Base-by-base conservation (phyloP, 2,113 vertebrate genomes). In the Engystomops pustulosus region DNA sequence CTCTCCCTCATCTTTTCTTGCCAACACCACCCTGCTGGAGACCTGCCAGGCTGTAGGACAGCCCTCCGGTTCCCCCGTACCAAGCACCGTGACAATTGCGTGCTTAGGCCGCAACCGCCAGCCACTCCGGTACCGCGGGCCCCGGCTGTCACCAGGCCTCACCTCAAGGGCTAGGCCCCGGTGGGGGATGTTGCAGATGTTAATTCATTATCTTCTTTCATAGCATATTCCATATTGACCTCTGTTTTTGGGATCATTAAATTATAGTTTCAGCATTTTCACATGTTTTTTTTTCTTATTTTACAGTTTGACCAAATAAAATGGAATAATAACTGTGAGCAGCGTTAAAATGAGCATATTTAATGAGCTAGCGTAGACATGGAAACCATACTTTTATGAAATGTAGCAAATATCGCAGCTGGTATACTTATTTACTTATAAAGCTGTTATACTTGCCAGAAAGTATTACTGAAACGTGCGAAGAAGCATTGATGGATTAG, bases 291-390 rank as follows among this genome's bases (percentile, higher is more conserved):
- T 34, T 70, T 27, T 47, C 36, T 36, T 18, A 36, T 76, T 34
- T 53, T 53, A 55, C 20, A 36, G 38, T n/a, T 30, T 76, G 9
- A 55, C 47, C 3, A 51, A 75, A 14, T 55, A 53, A 55, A 51
- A 53, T 1, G 12, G 32, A 55, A 18, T 32, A 76, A 32, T 34
- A 51, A 34, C 27, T 53, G 70, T 32, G 47, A 36, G 74, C 49
- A 6, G 74, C 51, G 18, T 76, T 36, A 76, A 88, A 89, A 86
- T 20, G 30, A 90, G 88, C 89, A 62, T 88, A 81, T 92, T 91
- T 88, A 88, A 90, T 89, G 84, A 88, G 10, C 17, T 6, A 14
- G 49, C 49, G n/a, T 76, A 53, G 55, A 51, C 53, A 30, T 27
- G 74, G 47, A 76, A 76, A 76, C 30, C 30, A 76, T 36, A 34